These are phyloP conservation scores for Sussaba pulchella DNA, from an alignment of 2,888 invertebrate species.

Conservation along the genomic window DNA sequence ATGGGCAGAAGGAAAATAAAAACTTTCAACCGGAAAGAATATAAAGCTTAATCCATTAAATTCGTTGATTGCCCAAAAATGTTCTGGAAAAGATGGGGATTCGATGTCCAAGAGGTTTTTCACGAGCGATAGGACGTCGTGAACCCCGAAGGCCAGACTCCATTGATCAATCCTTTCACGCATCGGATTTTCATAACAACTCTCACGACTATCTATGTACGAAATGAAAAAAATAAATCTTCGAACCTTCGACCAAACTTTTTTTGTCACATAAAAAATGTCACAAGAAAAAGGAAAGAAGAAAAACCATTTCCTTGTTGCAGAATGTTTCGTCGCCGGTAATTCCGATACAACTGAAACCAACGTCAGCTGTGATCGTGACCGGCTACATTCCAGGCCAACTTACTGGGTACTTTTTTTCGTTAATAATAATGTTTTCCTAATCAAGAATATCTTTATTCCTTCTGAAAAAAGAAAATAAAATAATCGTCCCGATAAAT, in stretches of 20 bases:
- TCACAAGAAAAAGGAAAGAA: too few species aligned
- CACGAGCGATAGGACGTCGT: slow-evolving; percentile 37
- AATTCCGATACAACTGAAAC: slow-evolving; percentile 73
- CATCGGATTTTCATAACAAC: slow-evolving; percentile 72
- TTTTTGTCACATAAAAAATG: too few species aligned
- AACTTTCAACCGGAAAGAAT: background rate
- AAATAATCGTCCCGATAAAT: background rate
- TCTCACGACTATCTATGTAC: slow-evolving; percentile 75
- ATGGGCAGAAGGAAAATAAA: background rate
- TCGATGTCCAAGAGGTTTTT: slow-evolving; percentile 24
- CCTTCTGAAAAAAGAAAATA: background rate
- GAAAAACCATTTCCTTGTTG: slow-evolving; percentile 67
- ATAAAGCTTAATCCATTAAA: background rate
- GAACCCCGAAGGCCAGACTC: slow-evolving; percentile 45
- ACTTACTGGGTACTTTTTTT: slow-evolving; percentile 72
- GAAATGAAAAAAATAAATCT: slow-evolving; percentile 39
- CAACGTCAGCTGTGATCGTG: slow-evolving; percentile 79
- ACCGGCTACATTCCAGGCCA: slow-evolving; percentile 80
- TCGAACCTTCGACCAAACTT: slow-evolving; percentile 9
- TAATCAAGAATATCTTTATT: background rate
- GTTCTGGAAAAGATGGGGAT: slow-evolving; percentile 25
- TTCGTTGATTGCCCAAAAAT: background rate
- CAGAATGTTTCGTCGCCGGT: slow-evolving; percentile 74
- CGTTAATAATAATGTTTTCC: too few species aligned
- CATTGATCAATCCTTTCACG: slow-evolving; percentile 63